Evolutionary conservation across 2,797 vertebrate genomes (phyloP), one percentile per base, ranked within the genome.

Genomic region (Pseudocheirus occidentalis): DNA sequence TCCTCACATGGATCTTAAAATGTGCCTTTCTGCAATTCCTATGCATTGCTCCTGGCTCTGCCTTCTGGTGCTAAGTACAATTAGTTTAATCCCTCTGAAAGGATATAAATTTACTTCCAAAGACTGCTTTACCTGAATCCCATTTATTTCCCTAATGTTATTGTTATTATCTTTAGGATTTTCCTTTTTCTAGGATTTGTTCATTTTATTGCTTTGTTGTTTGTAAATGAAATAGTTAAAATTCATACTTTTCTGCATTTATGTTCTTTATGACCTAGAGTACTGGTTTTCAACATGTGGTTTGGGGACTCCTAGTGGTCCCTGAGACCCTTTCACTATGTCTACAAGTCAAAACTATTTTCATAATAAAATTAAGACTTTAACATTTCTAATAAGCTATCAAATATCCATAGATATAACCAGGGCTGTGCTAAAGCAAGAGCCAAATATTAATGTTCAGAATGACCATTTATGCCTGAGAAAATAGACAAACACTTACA

Each of bases 291-390:
- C 31, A 89, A 94, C 28, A 93, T 89, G 87, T 93, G 29, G 7
- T 92, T 89, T 95, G 55, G 66, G 93, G 95, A 93, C 14, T n/a
- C 55, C 46, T 55, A 53, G 92, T 59, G 31, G 29, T 89, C 55
- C 53, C 87, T 52, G 31, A 95, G 91, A 91, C 6, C 1, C 4
- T 93, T 96, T 93, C 52, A 95, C 59, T 28, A 40, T 29, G 50
- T 94, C 54, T 90, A 16, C 24, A 94, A 92, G 18, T 93, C 92
- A 94, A 94, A 93, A 96, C 5, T 90, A 93, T 94, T 95, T 95
- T 96, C 90, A 95, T 87, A 94, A 54, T 90, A 95, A 94, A n/a
- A 90, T 16, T 56, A 94, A 97, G 56, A 81, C 31, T 6, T 57
- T 94, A 90, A 46, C 46, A 4, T 46, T 46, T 50, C 40, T 87